Evolutionary conservation across 2,888 invertebrate species (phyloP), one percentile per base, ranked within the genome.

Genomic region (Aleiodes alternator): DNA sequence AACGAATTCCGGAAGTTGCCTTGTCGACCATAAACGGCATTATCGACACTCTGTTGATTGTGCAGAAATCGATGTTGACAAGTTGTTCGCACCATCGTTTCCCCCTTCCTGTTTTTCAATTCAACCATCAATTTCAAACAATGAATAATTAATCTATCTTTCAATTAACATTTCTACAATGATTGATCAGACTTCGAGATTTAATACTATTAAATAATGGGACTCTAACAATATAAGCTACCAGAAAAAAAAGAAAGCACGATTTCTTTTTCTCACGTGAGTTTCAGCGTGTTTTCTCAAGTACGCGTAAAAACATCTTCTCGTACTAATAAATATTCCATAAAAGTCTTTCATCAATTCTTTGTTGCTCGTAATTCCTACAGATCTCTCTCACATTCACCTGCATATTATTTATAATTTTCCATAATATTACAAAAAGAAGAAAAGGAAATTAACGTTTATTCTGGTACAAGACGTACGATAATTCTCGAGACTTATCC

Each of bases 401-500:
- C 14, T 14, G 9, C 53, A 53, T 14, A 55, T 16, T 0, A 16
- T 55, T 14, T 14, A 55, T 7, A 7, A 7, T n/a, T 56, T n/a
- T 29, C 14, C 12, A 11, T 56, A 23, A 29, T 23, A 56, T 56
- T 56, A 16, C 6, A 23, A 48, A 12, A 43, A 43, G 23, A 43
- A n/a, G 8, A 14, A n/a, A n/a, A 59, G 38, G 8, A 38, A 61
- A 61, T 23, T 64, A 23, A 4, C 34, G 14, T n/a, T 48, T 48
- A 43, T 43, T 48, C 64, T 43, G 6, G 14, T 23, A 12, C 4
- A 34, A 59, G 59, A 14, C 43, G 48, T 8, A 9, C 43, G 8
- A 38, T 38, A 57, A 57, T 31, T 57, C n/a, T 6, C 64, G 8
- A 3, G 43, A 8, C 23, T 64, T 48, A 64, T 64, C 64, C 64